Percentiles rank a stretch among this genome's conserved stretches.
phyloP scores from a whole-genome alignment of 2,888 invertebrate species.

The Acleris literana region DNA sequence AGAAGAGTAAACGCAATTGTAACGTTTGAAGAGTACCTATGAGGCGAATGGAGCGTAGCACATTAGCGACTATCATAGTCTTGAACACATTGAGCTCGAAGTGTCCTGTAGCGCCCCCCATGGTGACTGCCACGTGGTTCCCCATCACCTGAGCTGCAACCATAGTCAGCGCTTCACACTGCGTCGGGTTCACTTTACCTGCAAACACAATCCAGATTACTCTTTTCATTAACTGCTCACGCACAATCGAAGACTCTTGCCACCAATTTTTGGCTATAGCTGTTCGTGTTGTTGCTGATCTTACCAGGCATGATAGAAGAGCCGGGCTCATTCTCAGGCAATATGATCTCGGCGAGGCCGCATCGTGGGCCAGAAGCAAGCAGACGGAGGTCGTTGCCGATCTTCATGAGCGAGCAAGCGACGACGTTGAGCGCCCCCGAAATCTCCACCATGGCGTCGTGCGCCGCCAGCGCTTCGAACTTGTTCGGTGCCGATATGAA shows the following conservation, averaged over 20 bases:
- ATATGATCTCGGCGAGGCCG: constrained; percentile 94
- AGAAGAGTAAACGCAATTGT: too few species aligned
- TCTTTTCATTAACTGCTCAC: too few species aligned
- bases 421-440: constrained; percentile 96
- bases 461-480: constrained; percentile 97
- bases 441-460: constrained; percentile 97
- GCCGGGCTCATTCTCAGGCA: constrained; percentile 99
- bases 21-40: constrained; percentile 79
- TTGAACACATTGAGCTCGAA: constrained; percentile 99
- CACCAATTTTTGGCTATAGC: too few species aligned
- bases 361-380: constrained; percentile 98
- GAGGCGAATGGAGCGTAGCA: constrained; percentile 93
- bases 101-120: constrained; percentile 98
- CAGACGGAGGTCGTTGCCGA: constrained; percentile 96
- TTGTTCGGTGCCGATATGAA: constrained; percentile 97
- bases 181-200: constrained; percentile 99
- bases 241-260: too few species aligned
- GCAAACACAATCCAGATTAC: constrained; percentile 38
- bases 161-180: constrained; percentile 99
- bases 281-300: constrained; percentile 5
- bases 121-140: constrained; percentile 96
- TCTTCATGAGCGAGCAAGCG: constrained; percentile 97
- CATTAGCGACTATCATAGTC: constrained; percentile 97
- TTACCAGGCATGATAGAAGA: constrained; percentile 99
- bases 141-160: constrained; percentile 98